phyloP scores from a whole-genome alignment of 2,113 vertebrate species.

The Plecturocebus donacophilus region DNA sequence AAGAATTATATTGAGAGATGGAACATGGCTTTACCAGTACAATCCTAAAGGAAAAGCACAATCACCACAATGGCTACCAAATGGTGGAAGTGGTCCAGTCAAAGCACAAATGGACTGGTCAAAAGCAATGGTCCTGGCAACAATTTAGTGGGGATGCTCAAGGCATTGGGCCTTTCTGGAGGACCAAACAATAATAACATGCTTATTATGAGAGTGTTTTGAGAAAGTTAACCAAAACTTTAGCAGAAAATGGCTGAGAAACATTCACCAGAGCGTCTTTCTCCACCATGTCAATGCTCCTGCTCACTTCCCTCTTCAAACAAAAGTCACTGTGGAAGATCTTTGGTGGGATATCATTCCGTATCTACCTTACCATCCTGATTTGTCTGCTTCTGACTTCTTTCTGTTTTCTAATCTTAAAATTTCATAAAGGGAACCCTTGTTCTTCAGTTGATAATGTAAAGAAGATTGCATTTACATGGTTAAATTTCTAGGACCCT shows the following conservation, averaged over 20 bases:
- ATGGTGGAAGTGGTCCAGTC: not conserved
- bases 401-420: not conserved
- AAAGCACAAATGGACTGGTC: not conserved
- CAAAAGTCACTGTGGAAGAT: not conserved
- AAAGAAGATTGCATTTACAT: not conserved
- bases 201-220: not conserved
- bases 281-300: not conserved
- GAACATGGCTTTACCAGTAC: not conserved
- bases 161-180: not conserved
- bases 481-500: not conserved
- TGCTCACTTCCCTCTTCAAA: not conserved
- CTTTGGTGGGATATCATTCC: not conserved
- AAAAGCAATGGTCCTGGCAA: not conserved
- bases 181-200: not conserved
- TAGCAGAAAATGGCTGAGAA: not conserved
- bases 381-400: not conserved
- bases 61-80: not conserved
- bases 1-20: not conserved
- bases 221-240: not conserved
- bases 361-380: not conserved
- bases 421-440: not conserved
- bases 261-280: not conserved
- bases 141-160: not conserved
- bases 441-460: not conserved
- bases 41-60: not conserved